These are phyloP conservation scores for Girardinichthys multiradiatus DNA, from an alignment of 2,113 vertebrate species.

Conservation along the genomic window DNA sequence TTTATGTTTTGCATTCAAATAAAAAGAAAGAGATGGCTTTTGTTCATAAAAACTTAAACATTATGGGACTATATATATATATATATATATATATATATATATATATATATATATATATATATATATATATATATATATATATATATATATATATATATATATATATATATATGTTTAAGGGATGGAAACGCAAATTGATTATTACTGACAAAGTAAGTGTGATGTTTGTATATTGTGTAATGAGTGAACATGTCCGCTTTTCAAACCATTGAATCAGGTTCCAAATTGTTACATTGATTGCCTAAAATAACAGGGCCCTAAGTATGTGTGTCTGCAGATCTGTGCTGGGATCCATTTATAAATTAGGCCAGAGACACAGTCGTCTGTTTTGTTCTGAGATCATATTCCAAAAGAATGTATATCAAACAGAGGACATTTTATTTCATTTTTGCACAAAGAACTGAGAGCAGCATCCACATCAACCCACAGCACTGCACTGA, in stretches of 20 bases:
- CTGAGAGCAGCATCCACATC: conserved; percentile 56
- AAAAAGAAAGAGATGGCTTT: conserved; percentile 12
- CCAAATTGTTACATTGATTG: conserved; percentile 39
- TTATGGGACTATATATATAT: neutral
- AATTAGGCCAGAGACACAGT: conserved; percentile 26
- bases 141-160: conserved; percentile 1
- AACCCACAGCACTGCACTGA: conserved; percentile 54
- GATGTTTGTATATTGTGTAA: conserved; percentile 28
- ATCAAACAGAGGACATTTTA: conserved; percentile 64
- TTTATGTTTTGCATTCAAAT: conserved; percentile 3
- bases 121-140: conserved; percentile 15
- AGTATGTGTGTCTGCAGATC: conserved; percentile 26
- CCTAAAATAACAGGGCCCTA: conserved; percentile 26
- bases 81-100: conserved; percentile 11
- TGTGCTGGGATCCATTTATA: neutral
- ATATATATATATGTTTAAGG: conserved; percentile 12
- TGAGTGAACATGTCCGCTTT: conserved; percentile 11
- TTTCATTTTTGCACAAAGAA: conserved; percentile 51
- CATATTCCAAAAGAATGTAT: conserved; percentile 43
- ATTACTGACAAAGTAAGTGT: conserved; percentile 19
- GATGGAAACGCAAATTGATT: conserved; percentile 33
- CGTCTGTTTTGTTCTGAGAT: conserved; percentile 48
- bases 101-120: conserved; percentile 15
- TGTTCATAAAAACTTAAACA: neutral
- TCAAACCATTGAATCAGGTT: conserved; percentile 19